Percentiles rank a stretch among this genome's conserved stretches.
phyloP scores from a whole-genome alignment of 2,113 vertebrate genomes.

The Gallinago jamesoni region DNA sequence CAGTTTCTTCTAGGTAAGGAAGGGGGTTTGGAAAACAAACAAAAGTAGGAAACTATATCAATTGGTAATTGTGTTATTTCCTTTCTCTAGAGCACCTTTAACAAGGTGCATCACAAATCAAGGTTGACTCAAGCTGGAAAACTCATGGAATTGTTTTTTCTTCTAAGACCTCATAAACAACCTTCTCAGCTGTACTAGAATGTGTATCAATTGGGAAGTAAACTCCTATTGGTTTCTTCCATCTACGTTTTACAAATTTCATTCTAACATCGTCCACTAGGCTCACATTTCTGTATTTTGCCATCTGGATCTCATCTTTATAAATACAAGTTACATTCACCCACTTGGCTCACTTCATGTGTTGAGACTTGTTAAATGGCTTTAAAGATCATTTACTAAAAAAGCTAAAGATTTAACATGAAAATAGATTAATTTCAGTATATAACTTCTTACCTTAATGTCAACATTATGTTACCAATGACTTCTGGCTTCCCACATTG shows the following conservation, averaged over 20 bases:
- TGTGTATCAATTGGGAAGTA: not conserved
- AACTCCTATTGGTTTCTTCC: not conserved
- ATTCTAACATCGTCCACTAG: not conserved
- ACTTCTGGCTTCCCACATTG: conserved; percentile 19
- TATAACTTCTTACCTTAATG: conserved; percentile 29
- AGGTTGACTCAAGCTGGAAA: not conserved
- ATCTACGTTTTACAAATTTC: not conserved
- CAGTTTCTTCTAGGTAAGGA: not conserved
- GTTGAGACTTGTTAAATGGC: conserved; percentile 49
- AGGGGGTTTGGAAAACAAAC: not conserved
- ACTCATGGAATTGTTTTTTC: not conserved
- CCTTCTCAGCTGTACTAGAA: not conserved
- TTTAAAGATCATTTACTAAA: conserved; percentile 65
- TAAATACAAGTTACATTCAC: conserved; percentile 49
- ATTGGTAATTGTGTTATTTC: not conserved
- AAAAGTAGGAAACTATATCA: not conserved
- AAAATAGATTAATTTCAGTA: conserved; percentile 56
- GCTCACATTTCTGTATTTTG: not conserved
- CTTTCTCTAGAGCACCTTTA: not conserved
- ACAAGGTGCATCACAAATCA: not conserved
- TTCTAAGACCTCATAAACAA: not conserved
- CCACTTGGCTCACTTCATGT: conserved; percentile 39
- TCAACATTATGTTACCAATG: conserved; percentile 1
- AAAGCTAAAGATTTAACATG: conserved; percentile 57
- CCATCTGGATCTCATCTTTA: conserved; percentile 69